Percentiles rank a stretch among this genome's conserved stretches.
Evolutionary conservation across 2,113 vertebrate genomes (phyloP).

Genomic region (Salvelinus sp.): DNA sequence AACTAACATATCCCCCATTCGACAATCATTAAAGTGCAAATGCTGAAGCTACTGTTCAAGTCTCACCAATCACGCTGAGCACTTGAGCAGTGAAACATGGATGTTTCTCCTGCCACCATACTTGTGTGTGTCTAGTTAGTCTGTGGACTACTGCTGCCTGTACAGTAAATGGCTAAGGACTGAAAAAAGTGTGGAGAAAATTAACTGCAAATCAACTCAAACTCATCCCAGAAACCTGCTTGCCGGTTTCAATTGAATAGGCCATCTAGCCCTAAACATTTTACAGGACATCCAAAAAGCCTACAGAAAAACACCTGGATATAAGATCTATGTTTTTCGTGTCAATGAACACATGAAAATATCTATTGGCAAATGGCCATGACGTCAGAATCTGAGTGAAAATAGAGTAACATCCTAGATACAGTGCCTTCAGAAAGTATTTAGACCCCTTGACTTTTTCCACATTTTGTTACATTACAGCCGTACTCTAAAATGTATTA

Average conservation of each 20-base stretch:
- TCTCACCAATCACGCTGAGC: constrained; percentile 29
- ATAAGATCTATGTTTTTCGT: constrained; percentile 33
- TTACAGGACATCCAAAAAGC: neutral
- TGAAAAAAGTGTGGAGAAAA: too few species aligned
- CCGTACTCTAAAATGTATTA: too few species aligned
- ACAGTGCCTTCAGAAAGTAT: too few species aligned
- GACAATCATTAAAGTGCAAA: constrained; percentile 30
- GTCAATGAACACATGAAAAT: constrained; percentile 63
- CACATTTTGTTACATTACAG: too few species aligned
- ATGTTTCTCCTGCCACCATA: constrained; percentile 10
- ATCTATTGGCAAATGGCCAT: constrained; percentile 27
- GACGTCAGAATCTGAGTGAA: constrained; percentile 63
- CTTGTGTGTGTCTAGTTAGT: too few species aligned
- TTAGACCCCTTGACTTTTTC: too few species aligned
- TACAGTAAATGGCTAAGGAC: too few species aligned
- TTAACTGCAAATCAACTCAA: constrained; percentile 27
- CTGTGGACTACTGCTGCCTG: too few species aligned
- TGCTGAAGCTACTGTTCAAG: constrained; percentile 26
- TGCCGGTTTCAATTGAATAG: neutral
- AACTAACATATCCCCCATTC: constrained; percentile 18
- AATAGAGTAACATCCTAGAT: constrained; percentile 65
- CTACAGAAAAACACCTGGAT: neutral
- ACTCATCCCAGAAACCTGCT: constrained; percentile 23
- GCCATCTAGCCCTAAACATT: neutral
- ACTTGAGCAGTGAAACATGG: constrained; percentile 22